Percentiles rank a stretch among this genome's conserved stretches.
Evolutionary conservation across 2,113 vertebrate species (phyloP).

Genomic region (Sinocyclocheilus anshuiensis): DNA sequence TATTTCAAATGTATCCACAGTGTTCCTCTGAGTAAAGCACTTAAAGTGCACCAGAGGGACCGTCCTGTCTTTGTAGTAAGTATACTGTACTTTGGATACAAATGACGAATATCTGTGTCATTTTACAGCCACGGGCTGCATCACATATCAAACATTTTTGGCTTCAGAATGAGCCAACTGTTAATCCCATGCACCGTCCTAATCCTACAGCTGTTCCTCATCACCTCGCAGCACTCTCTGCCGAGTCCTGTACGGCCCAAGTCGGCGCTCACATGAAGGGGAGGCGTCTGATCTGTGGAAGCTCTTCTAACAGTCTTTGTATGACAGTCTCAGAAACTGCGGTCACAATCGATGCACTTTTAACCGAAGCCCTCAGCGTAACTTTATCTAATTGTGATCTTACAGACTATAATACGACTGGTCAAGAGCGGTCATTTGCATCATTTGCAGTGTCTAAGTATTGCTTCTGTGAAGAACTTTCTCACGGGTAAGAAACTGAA

Average conservation of each 20-base stretch:
- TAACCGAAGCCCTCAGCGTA: neutral
- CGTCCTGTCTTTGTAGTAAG: neutral
- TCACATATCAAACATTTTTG: constrained; percentile 26
- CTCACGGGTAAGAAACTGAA: constrained; percentile 26
- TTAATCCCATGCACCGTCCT: constrained; percentile 5
- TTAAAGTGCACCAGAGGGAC: neutral
- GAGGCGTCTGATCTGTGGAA: neutral
- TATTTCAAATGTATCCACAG: neutral
- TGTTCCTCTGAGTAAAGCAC: neutral
- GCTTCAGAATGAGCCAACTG: constrained; percentile 26
- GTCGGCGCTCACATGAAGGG: neutral
- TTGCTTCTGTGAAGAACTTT: constrained; percentile 1
- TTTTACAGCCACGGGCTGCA: neutral
- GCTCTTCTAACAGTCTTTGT: neutral
- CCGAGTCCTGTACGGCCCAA: neutral
- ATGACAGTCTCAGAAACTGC: neutral
- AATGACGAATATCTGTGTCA: constrained; percentile 24
- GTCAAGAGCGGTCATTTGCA: constrained; percentile 1
- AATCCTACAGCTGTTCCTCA: constrained; percentile 45
- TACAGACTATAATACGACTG: neutral
- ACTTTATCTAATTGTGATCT: constrained; percentile 14
- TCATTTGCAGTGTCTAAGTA: neutral
- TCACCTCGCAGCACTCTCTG: constrained; percentile 8
- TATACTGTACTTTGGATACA: constrained; percentile 3
- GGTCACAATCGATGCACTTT: constrained; percentile 3